Conservation (phyloP, 1,140 invertebrate genomes). For the Marisa cornuarietis region DNA sequence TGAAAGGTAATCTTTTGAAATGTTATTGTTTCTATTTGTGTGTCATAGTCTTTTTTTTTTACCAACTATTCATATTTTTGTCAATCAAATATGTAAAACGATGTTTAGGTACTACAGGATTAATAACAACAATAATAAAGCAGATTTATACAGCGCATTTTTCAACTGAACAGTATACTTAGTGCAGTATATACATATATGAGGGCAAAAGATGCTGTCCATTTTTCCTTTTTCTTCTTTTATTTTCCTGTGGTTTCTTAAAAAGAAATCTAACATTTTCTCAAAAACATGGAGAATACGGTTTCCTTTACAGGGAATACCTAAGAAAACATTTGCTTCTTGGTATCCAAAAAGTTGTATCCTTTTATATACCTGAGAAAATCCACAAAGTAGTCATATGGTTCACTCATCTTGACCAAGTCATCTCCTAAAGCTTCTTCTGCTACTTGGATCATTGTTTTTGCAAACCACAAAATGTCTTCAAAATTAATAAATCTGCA, state of each 20-base stretch:
- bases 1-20: no score
- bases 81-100: no score
- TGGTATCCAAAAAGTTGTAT: conserved; percentile 34
- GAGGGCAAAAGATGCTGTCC: not conserved
- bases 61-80: no score
- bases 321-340: not conserved
- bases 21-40: no score
- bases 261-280: not conserved
- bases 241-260: not conserved
- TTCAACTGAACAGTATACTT: no score
- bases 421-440: conserved; percentile 49
- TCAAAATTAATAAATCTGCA: conserved; percentile 54
- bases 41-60: no score
- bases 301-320: not conserved
- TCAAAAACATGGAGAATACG: no score
- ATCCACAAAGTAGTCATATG: conserved; percentile 65
- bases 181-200: no score
- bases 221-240: not conserved
- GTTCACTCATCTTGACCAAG: conserved; percentile 30
- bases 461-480: conserved; percentile 63
- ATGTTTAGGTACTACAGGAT: no score
- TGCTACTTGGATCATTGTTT: conserved; percentile 42
- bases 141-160: no score
- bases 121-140: no score
- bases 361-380: conserved; percentile 47